A percentile compares a stretch with the other conserved stretches of the same genome.
phyloP scores from a whole-genome alignment of 2,888 invertebrate genomes.

The Trichopria drosophilae region DNA sequence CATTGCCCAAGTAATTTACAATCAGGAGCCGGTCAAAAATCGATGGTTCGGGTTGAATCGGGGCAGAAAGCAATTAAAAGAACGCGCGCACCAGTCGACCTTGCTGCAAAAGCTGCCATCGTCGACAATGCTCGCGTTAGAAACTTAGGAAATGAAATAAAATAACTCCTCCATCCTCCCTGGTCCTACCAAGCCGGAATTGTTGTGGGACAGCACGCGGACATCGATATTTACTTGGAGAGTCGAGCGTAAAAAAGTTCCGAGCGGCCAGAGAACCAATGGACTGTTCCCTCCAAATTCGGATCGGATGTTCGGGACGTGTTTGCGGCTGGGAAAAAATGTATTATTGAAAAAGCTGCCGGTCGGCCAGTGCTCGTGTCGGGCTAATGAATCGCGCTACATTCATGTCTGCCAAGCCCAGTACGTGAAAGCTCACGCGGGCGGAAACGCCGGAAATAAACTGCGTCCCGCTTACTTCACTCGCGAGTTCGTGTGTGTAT shows the following conservation, averaged over 20 bases:
- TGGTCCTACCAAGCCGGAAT: too few species aligned
- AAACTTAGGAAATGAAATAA: too few species aligned
- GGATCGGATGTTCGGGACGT: slow-evolving; percentile 12
- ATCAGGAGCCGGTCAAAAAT: too few species aligned
- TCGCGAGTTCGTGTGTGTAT: background rate
- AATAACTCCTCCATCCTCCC: too few species aligned
- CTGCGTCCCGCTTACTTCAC: slow-evolving; percentile 2
- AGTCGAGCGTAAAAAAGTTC: background rate
- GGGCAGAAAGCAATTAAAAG: too few species aligned
- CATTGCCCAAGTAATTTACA: too few species aligned
- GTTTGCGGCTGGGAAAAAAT: slow-evolving; percentile 17
- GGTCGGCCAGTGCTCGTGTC: slow-evolving; percentile 1
- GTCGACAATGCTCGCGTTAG: too few species aligned
- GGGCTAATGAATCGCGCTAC: slow-evolving; percentile 29
- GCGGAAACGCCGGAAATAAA: slow-evolving; percentile 19
- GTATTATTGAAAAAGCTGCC: slow-evolving; percentile 26
- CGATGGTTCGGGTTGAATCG: too few species aligned
- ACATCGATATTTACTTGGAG: background rate
- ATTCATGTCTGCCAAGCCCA: slow-evolving; percentile 33
- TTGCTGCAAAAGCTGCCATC: too few species aligned
- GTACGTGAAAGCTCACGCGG: background rate
- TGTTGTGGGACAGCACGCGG: too few species aligned
- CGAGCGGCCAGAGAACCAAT: slow-evolving; percentile 14
- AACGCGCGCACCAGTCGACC: too few species aligned
- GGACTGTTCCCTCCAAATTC: slow-evolving; percentile 3